Conservation (phyloP, 2,797 vertebrate species). For the Crossoptilon crossoptilon region DNA sequence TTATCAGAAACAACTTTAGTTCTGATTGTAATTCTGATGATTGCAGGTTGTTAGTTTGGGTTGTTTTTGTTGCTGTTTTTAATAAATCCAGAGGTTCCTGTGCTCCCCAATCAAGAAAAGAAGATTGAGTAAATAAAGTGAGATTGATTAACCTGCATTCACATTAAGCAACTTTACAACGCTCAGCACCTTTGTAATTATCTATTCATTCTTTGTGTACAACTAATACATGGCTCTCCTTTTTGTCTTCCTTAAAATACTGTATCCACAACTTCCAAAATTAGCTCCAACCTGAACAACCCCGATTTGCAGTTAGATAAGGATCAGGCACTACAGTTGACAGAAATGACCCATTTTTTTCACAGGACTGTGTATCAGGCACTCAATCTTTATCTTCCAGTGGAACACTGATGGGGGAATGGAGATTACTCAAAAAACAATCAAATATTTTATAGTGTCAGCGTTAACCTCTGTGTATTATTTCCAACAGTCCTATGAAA, state of each 20-base stretch:
- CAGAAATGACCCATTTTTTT: background rate
- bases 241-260: background rate
- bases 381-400: background rate
- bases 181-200: background rate
- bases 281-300: background rate
- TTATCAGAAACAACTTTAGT: background rate
- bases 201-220: background rate
- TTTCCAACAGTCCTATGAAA: slow-evolving; percentile 2
- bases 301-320: background rate
- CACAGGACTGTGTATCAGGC: background rate
- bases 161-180: background rate
- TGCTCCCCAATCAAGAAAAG: background rate
- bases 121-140: background rate
- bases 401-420: background rate
- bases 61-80: background rate
- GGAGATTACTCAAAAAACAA: background rate
- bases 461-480: background rate
- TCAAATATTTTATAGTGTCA: background rate
- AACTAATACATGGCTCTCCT: background rate
- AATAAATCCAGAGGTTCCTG: background rate
- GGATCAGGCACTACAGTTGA: background rate
- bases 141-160: background rate
- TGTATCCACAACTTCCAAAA: background rate
- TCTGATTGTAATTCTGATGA: background rate
- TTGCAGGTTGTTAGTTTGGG: background rate